Conservation (phyloP, 2,113 vertebrate species). For the Thunnus thynnus region DNA sequence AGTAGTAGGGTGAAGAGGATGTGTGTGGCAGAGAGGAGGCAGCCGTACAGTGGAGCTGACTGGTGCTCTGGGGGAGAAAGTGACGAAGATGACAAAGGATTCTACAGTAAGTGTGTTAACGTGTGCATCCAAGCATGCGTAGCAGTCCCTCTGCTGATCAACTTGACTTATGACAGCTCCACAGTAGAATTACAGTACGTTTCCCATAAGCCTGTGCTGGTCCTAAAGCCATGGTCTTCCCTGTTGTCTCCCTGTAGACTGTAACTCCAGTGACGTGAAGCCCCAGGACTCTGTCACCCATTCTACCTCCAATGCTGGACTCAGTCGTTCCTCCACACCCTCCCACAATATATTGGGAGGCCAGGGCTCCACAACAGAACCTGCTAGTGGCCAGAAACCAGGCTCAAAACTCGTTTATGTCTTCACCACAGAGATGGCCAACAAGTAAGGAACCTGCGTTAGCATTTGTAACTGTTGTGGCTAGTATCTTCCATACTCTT, state of each 20-base stretch:
- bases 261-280: conserved; percentile 95
- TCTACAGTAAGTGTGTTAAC: conserved; percentile 80
- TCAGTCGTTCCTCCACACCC: conserved; percentile 89
- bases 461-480: neutral
- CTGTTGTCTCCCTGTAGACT: conserved; percentile 84
- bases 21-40: conserved; percentile 87
- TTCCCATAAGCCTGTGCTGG: conserved; percentile 32
- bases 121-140: conserved; percentile 45
- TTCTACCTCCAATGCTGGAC: conserved; percentile 87
- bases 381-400: conserved; percentile 90
- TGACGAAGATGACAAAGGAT: conserved; percentile 87
- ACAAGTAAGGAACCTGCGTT: conserved; percentile 90
- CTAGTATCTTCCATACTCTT: neutral
- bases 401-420: conserved; percentile 98
- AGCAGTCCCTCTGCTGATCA: conserved; percentile 35
- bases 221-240: conserved; percentile 31
- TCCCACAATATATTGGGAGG: conserved; percentile 91
- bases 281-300: conserved; percentile 92
- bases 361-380: conserved; percentile 88
- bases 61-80: conserved; percentile 89
- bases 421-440: conserved; percentile 99
- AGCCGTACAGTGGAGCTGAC: conserved; percentile 88
- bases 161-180: conserved; percentile 20
- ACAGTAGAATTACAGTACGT: conserved; percentile 29
- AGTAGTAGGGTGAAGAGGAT: conserved; percentile 86